These are phyloP conservation scores for Zalophus californianus DNA, from an alignment of 2,797 vertebrate species.

Conservation along the genomic window DNA sequence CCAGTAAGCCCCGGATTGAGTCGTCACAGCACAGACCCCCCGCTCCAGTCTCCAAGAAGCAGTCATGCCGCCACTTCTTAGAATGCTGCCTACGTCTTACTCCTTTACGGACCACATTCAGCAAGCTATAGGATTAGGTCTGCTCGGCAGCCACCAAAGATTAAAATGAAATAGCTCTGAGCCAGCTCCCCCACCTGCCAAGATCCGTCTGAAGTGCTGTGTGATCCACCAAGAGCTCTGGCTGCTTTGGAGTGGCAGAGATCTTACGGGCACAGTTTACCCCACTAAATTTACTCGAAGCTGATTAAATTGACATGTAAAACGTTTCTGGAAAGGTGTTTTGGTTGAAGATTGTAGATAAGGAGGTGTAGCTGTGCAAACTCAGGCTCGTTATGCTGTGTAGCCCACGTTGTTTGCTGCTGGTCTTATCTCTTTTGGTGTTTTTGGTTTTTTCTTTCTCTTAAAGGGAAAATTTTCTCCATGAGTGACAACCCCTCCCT, in stretches of 20 bases:
- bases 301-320: neutral
- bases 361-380: neutral
- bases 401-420: neutral
- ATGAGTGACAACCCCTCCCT: slow-evolving; percentile 94
- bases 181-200: too few species aligned
- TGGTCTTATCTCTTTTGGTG: neutral
- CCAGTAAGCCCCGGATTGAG: neutral
- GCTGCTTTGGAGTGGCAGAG: neutral
- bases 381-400: neutral
- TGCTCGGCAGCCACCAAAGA: neutral
- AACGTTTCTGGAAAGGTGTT: neutral
- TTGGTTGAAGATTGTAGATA: neutral
- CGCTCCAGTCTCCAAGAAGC: neutral
- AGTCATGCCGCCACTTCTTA: neutral
- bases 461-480: slow-evolving; percentile 93
- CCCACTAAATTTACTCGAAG: neutral
- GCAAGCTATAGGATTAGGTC: neutral
- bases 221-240: neutral
- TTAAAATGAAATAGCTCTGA: neutral
- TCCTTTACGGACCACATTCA: neutral
- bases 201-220: fast-evolving
- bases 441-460: slow-evolving; percentile 33
- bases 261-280: neutral
- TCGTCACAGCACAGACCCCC: neutral
- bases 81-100: neutral